Conservation (phyloP, 2,888 invertebrate genomes). For the Nyleta sp. region DNA sequence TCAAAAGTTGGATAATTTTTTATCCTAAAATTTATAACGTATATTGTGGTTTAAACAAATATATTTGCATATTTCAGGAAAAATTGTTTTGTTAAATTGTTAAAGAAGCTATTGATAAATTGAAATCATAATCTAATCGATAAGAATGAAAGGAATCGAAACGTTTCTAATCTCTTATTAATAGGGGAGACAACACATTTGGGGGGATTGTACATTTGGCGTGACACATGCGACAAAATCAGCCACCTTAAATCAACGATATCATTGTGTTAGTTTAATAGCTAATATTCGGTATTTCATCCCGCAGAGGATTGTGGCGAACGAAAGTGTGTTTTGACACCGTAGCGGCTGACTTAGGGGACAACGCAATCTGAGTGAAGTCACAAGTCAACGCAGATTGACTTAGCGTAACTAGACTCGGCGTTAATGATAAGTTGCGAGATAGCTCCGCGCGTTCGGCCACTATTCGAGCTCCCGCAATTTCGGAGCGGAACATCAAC, state of each 20-base stretch:
- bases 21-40: no score
- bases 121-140: no score
- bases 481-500: not conserved
- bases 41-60: no score
- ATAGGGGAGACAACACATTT: not conserved
- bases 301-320: constrained; percentile 36
- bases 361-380: constrained; percentile 42
- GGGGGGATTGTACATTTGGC: constrained; percentile 4
- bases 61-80: no score
- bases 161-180: no score
- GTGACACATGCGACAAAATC: constrained; percentile 21
- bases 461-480: not conserved
- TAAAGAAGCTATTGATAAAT: no score
- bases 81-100: no score
- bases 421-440: constrained; percentile 33
- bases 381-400: constrained; percentile 51
- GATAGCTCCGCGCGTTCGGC: constrained; percentile 12
- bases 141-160: not conserved
- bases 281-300: constrained; percentile 44
- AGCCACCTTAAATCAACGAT: constrained; percentile 16
- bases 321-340: constrained; percentile 52
- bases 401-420: constrained; percentile 44
- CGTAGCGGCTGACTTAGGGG: constrained; percentile 44
- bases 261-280: constrained; percentile 42
- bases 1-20: no score